These are phyloP conservation scores for Homalodisca vitripennis DNA, from an alignment of 1,140 invertebrate genomes.

Conservation along the genomic window DNA sequence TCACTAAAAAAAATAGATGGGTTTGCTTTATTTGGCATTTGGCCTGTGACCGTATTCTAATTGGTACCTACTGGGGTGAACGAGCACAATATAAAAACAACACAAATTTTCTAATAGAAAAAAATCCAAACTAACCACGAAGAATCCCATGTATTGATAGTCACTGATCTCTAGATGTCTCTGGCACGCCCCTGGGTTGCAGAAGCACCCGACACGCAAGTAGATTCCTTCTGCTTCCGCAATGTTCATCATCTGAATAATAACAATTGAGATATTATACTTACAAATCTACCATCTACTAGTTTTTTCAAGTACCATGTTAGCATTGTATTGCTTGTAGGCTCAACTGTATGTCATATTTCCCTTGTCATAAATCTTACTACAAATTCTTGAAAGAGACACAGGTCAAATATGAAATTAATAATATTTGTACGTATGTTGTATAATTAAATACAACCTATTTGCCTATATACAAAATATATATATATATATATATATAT, in stretches of 20 bases:
- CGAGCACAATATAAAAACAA: too few relatives aligned
- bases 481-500: too few relatives aligned
- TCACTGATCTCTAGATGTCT: conserved; percentile 69
- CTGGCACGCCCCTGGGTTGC: conserved; percentile 95
- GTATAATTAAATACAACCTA: too few relatives aligned
- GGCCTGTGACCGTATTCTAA: background rate
- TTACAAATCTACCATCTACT: background rate
- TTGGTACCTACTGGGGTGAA: background rate
- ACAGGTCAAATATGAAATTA: too few relatives aligned
- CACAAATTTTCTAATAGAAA: too few relatives aligned
- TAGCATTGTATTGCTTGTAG: too few relatives aligned
- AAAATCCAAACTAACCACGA: conserved; percentile 19
- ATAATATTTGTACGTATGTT: too few relatives aligned
- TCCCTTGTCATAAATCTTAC: too few relatives aligned
- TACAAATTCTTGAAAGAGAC: too few relatives aligned
- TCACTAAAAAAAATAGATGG: background rate
- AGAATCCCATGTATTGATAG: conserved; percentile 55
- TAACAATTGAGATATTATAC: background rate
- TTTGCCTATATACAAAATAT: too few relatives aligned
- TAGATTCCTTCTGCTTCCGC: conserved; percentile 84
- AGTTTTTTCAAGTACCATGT: too few relatives aligned
- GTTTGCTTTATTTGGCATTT: background rate
- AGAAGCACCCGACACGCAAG: conserved; percentile 92
- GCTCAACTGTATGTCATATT: too few relatives aligned
- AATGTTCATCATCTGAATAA: conserved; percentile 79